Evolutionary conservation across 2,113 vertebrate species (phyloP).

Genomic region (Leucosticte australis): DNA sequence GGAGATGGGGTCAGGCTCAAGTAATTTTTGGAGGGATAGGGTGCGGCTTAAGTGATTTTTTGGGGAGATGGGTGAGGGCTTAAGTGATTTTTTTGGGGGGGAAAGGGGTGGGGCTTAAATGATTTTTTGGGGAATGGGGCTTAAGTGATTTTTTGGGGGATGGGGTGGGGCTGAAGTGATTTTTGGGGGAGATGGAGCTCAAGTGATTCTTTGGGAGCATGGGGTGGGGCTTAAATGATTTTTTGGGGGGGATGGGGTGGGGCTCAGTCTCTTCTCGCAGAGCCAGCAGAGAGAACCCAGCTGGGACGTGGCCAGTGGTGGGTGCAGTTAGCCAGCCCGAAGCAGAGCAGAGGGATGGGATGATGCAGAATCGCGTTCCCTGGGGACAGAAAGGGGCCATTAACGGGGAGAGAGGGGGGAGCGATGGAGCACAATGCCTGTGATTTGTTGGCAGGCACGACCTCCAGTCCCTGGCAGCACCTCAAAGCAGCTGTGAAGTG

Average conservation of each 20-base stretch:
- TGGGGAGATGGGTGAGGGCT: too few relatives aligned
- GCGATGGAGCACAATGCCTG: background rate
- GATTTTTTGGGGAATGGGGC: too few relatives aligned
- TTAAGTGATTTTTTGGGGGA: background rate
- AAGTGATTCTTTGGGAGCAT: too few relatives aligned
- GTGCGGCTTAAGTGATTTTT: too few relatives aligned
- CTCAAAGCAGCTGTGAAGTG: slow-evolving; percentile 54
- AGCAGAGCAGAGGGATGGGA: background rate
- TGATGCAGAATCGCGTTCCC: slow-evolving; percentile 27
- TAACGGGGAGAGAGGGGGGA: background rate
- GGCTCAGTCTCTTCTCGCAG: rapidly evolving
- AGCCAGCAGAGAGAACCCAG: background rate
- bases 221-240: background rate
- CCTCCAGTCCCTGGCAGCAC: slow-evolving; percentile 49
- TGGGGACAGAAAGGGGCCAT: slow-evolving; percentile 33
- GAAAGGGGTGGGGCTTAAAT: too few relatives aligned
- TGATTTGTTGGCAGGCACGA: slow-evolving; percentile 11
- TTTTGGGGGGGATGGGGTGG: background rate
- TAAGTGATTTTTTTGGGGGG: too few relatives aligned
- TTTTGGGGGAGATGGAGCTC: too few relatives aligned
- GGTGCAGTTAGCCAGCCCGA: background rate
- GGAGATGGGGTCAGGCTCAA: too few relatives aligned
- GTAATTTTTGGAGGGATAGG: too few relatives aligned
- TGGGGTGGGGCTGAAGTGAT: background rate
- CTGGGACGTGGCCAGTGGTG: background rate